These are phyloP conservation scores for Dolichopus griseipennis DNA, from an alignment of 2,888 invertebrate species.

Conservation along the genomic window DNA sequence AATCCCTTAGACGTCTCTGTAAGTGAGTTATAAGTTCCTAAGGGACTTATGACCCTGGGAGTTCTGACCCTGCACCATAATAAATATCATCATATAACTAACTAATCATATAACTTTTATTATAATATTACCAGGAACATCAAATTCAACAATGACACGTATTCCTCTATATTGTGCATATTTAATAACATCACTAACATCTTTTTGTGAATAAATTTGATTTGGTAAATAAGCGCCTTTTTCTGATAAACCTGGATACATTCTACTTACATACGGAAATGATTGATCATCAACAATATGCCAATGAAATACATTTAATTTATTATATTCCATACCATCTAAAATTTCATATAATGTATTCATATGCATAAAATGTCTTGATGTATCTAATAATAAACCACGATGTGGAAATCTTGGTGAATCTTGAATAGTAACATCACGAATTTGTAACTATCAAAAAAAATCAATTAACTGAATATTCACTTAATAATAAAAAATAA, in stretches of 20 bases:
- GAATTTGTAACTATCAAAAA: constrained; percentile 53
- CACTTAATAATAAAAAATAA: no score
- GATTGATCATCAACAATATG: constrained; percentile 90
- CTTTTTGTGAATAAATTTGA: constrained; percentile 54
- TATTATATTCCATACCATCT: constrained; percentile 84
- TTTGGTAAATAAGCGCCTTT: constrained; percentile 59
- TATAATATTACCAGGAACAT: constrained; percentile 62
- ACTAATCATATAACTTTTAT: no score
- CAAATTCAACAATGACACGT: constrained; percentile 82
- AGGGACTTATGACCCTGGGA: no score
- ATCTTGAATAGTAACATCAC: constrained; percentile 61
- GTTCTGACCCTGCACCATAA: not conserved
- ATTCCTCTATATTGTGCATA: constrained; percentile 75
- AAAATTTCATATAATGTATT: constrained; percentile 55
- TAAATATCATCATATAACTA: not conserved
- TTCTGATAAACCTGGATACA: constrained; percentile 68
- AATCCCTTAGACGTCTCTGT: no score
- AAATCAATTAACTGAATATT: constrained; percentile 32
- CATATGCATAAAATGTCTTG: constrained; percentile 72
- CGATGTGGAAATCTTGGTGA: constrained; percentile 71
- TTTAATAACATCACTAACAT: constrained; percentile 60
- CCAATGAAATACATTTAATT: constrained; percentile 92
- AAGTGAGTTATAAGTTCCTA: no score
- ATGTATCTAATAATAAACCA: constrained; percentile 78
- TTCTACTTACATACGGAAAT: constrained; percentile 75